Evolutionary conservation across 2,888 invertebrate genomes (phyloP), one percentile per base, ranked within the genome.

Genomic region (Aromia moschata): DNA sequence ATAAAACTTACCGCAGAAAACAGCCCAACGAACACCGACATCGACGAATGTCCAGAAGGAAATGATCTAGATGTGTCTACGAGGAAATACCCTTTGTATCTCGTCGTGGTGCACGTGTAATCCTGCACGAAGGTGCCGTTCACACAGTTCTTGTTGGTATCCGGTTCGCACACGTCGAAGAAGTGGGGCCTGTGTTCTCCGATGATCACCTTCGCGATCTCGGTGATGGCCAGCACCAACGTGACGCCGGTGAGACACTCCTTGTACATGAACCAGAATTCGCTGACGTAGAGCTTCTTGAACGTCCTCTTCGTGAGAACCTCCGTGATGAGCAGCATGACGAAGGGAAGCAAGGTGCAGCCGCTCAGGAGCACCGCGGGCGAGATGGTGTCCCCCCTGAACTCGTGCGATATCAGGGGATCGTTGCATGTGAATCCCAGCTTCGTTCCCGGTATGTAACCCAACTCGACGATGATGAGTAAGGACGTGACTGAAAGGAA

Each of bases 31-130:
- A 87, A 91, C 43, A 88, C 80, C 0, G 90, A 86, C 1, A 90
- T 77, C 0, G 91, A 87, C 0, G 92, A 84, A 78, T 93, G 93
- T 5, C 90, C 92, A 0, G 92, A 92, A 0, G 92, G 92, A 75
- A 92, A 88, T 73, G 86, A 92, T 83, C 83, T 89, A 73, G 83
- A 87, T 75, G 72, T 84, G 77, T 92, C 92, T 45, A 84, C 83
- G 56, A 89, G 80, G 51, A 85, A 82, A 74, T 86, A 87, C 18
- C 79, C 72, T 16, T 85, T 83, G 72, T 83, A 83, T 36, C 81
- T 78, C 5, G 82, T 83, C 41, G 87, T 89, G 0, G 87, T 89
- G 76, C 92, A 92, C 1, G 81, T 84, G 79, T 87, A 91, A 47
- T 80, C 81, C 46, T 80, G 78, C 9, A 91, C 81, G 75, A 85